Evolutionary conservation across 2,113 vertebrate genomes (phyloP).

Genomic region (Leucoraja erinaceus): DNA sequence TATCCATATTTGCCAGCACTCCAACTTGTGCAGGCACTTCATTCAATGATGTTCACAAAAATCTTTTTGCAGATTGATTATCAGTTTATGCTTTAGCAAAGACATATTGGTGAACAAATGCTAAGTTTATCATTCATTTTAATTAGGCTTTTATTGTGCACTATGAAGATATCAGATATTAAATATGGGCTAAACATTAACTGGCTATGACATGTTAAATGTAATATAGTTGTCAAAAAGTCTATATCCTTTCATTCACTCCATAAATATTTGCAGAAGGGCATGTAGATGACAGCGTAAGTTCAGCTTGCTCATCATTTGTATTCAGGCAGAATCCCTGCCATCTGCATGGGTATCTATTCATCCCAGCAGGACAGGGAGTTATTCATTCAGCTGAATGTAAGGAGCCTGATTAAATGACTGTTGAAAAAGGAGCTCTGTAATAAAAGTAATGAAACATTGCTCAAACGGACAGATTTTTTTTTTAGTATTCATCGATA

Average conservation of each 20-base stretch:
- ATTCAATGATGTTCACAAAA: background rate
- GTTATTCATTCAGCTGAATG: slow-evolving; percentile 36
- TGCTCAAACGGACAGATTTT: slow-evolving; percentile 36
- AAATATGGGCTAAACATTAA: slow-evolving; percentile 24
- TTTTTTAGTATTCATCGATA: slow-evolving; percentile 31
- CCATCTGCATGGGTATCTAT: slow-evolving; percentile 38
- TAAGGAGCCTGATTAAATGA: slow-evolving; percentile 35
- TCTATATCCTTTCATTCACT: slow-evolving; percentile 29
- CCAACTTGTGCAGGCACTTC: background rate
- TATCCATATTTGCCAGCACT: background rate
- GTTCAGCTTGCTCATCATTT: slow-evolving; percentile 24
- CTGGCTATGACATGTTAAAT: background rate
- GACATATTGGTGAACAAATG: background rate
- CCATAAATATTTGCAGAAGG: slow-evolving; percentile 32
- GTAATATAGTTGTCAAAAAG: slow-evolving; percentile 30
- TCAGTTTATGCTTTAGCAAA: background rate
- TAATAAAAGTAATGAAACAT: slow-evolving; percentile 37
- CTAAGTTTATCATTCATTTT: slow-evolving; percentile 1
- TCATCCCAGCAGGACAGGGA: slow-evolving; percentile 33
- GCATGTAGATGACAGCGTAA: slow-evolving; percentile 24
- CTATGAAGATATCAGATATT: background rate
- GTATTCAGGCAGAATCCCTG: slow-evolving; percentile 28
- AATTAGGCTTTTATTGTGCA: background rate
- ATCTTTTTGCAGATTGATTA: background rate
- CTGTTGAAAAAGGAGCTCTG: slow-evolving; percentile 8